Conservation (phyloP, 2,888 invertebrate species). For the Didymodactylos carnosus region DNA sequence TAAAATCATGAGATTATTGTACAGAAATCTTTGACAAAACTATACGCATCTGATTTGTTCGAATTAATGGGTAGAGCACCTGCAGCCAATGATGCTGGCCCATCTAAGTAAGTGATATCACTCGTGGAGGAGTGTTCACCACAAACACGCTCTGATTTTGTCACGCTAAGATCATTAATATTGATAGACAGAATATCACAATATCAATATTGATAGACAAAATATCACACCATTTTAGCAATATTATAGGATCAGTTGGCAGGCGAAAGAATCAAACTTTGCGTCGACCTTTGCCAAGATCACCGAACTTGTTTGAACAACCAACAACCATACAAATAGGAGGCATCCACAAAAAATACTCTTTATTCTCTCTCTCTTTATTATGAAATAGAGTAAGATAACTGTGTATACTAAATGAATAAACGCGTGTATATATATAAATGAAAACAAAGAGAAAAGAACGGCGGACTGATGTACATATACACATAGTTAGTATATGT, state of each 20-base stretch:
- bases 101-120: not conserved
- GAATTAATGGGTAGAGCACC: not conserved
- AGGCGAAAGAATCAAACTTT: not conserved
- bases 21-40: not conserved
- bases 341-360: not conserved
- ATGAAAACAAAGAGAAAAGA: no score
- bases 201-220: not conserved
- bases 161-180: not conserved
- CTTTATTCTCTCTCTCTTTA: no score
- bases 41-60: not conserved
- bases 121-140: not conserved
- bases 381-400: no score
- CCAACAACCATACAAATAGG: not conserved
- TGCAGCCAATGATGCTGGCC: not conserved
- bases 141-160: not conserved
- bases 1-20: not conserved
- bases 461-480: no score
- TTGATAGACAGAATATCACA: not conserved
- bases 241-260: not conserved
- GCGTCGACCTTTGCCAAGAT: not conserved
- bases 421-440: no score
- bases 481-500: no score
- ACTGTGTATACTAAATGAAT: no score
- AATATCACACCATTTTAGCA: not conserved
- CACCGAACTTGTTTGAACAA: not conserved